Base-by-base conservation (phyloP, 2,797 vertebrate species). In the Alcedo quadribrachys region DNA sequence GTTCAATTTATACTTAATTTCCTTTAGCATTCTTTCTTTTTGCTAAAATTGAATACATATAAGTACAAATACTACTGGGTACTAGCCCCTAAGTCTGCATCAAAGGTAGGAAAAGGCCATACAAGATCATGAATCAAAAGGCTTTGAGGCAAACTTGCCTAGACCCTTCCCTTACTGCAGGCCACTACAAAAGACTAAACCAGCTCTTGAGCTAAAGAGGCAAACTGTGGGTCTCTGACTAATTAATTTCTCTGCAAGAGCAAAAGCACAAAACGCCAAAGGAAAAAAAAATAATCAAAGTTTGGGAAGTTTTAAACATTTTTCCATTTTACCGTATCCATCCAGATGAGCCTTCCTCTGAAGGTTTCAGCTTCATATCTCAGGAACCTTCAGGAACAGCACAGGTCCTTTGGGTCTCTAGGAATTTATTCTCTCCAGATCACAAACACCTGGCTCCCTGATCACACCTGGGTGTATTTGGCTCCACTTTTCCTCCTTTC, bases 391-490 rank as follows among this genome's bases (percentile, higher is more conserved):
- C 57, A 1, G 0, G 1, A 2, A 2, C 1, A 1, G 6, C 15
- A 5, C 1, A 33, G 0, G 0, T 0, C 15, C 1, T 0, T 1
- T 0, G 0, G 0, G 0, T 35, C 21, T 25, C 42, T 35, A 40
- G 35, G 25, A 45, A 43, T 60, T 88, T 25, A 51, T 53, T 24
- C 6, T 30, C 28, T 15, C 53, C 6, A 3, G 12, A 51, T 51
- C 15, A n/a, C 48, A 37, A 74, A 33, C 57, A 70, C 62, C 58
- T 84, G 70, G 2, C 13, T 73, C 16, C 8, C 74, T 85, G 24
- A 33, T 30, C 43, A 35, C 55, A 69, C 54, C 57, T 51, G 65
- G 6, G 2, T 16, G 33, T 12, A 18, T n/a, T 19, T n/a, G 8
- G 22, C 61, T 55, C 9, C 8, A 30, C n/a, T 37, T 12, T 11